These are phyloP conservation scores for Wiebesia pumilae DNA, from an alignment of 1,140 invertebrate genomes.

Conservation along the genomic window DNA sequence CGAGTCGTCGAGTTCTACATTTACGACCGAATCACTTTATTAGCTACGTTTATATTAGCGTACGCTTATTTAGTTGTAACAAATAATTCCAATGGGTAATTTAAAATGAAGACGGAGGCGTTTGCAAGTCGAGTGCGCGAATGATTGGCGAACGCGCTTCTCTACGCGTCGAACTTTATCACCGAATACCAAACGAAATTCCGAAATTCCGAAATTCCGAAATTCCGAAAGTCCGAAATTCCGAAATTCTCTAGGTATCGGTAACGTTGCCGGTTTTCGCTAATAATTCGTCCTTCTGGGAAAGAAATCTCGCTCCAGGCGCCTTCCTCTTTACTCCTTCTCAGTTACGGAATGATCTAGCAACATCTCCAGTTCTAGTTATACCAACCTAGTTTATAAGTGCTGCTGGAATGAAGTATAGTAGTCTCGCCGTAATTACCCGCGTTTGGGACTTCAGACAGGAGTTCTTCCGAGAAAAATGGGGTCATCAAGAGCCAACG, in stretches of 20 bases:
- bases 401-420: background rate
- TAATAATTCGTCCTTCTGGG: background rate
- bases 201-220: background rate
- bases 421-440: background rate
- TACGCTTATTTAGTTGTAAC: background rate
- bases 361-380: too few species aligned
- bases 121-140: too few species aligned
- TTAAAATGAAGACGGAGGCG: background rate
- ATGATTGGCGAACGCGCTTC: too few species aligned
- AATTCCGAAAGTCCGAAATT: too few species aligned
- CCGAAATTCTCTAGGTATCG: background rate
- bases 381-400: background rate
- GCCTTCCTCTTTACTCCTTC: background rate
- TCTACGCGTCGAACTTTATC: too few species aligned
- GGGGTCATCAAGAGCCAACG: background rate
- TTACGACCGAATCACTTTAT: background rate
- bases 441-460: background rate
- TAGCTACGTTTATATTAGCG: background rate
- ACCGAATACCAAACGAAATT: too few species aligned
- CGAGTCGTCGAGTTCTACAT: background rate
- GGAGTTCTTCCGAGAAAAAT: background rate
- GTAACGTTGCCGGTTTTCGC: background rate
- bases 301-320: background rate
- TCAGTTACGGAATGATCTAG: background rate
- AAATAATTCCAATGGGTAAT: background rate